A percentile compares a stretch with the other conserved stretches of the same genome.
Conservation (phyloP, 2,797 vertebrate genomes). For the Pygocentrus nattereri region DNA sequence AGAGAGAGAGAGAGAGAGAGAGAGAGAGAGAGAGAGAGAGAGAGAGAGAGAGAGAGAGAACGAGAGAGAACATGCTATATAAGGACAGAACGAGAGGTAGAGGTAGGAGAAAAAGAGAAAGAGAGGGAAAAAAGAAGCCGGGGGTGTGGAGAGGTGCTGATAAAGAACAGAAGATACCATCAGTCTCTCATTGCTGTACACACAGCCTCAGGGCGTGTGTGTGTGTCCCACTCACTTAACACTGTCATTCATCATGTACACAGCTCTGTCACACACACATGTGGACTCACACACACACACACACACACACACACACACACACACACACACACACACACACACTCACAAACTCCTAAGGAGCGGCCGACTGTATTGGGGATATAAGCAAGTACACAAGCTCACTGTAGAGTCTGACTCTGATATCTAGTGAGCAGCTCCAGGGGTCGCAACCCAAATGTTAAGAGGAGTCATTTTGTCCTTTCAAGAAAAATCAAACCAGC, state of each 20-base stretch:
- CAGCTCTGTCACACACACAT: background rate
- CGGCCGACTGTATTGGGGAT: too few relatives aligned
- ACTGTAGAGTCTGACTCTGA: too few relatives aligned
- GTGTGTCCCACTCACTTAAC: background rate
- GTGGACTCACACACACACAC: background rate
- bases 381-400: too few relatives aligned
- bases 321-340: background rate
- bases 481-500: too few relatives aligned
- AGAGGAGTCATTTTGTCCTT: too few relatives aligned
- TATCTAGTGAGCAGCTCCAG: too few relatives aligned
- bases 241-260: background rate
- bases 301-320: background rate
- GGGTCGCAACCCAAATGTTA: too few relatives aligned
- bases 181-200: background rate
- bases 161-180: background rate
- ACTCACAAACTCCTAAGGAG: background rate
- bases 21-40: too few relatives aligned
- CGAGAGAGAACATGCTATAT: conserved; percentile 12
- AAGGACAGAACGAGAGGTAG: background rate
- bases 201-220: background rate
- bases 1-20: too few relatives aligned
- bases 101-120: background rate
- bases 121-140: background rate
- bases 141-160: background rate
- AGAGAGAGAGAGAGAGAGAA: too few relatives aligned